Evolutionary conservation across 2,888 invertebrate genomes (phyloP), one percentile per base, ranked within the genome.

Genomic region (Noctua janthina): DNA sequence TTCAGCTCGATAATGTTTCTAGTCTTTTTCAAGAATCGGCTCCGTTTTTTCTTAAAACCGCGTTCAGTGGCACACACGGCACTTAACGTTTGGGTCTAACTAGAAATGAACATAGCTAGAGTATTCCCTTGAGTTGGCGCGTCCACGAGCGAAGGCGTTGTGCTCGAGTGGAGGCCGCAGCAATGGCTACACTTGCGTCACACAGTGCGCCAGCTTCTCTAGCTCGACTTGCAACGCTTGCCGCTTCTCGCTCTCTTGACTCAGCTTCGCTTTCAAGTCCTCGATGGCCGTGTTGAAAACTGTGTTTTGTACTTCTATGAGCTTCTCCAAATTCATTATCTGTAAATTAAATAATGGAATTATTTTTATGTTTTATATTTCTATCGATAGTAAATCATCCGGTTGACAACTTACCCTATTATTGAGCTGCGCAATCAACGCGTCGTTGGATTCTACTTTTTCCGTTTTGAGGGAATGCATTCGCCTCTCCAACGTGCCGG

Each of bases 131-230:
- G 67, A 73, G 79, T 5, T 4, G 51, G 82, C 77, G 74, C 90
- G 90, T 76, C 88, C 85, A 75, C 88, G 90, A 78, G 85, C 77
- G 69, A 56, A 67, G 75, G 20, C 81, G 54, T 0, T 13, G 81
- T 23, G 83, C 81, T 74, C 66, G 80, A 82, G 78, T 88, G 79
- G 83, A 64, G 83, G 86, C 86, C 87, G 88, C 89, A 79, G 66
- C 83, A 90, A 0, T 35, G 73, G 94, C 94, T 97, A 98, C 94
- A 98, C 98, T 94, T 98, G 98, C 92, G 98, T 98, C 91, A 98
- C 98, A 91, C 98, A 98, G 89, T 98, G 98, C 86, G 98, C 97
- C 82, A 98, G 96, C 93, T 98, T 98, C 88, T 98, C 98, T 78
- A 98, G 94, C 93, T 98, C 98, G 68, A 96, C 96, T 89, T 98